These are phyloP conservation scores for Pseudomyrmex sp. DNA, from an alignment of 1,140 invertebrate genomes.

Conservation along the genomic window DNA sequence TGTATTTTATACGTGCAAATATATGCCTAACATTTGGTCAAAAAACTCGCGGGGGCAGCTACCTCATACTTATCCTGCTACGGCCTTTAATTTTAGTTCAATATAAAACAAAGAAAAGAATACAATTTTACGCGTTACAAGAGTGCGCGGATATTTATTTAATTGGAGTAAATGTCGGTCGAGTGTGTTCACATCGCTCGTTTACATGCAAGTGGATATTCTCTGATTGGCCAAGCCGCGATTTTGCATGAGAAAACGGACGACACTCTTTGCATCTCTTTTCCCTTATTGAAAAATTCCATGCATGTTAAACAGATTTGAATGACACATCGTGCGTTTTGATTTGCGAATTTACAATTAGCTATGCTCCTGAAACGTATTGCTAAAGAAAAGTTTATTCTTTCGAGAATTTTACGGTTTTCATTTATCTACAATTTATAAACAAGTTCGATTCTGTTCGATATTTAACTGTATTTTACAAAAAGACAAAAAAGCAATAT, in stretches of 20 bases:
- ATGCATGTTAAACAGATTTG: conserved; percentile 45
- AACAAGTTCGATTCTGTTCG: no score
- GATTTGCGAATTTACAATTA: conserved; percentile 47
- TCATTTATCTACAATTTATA: background rate
- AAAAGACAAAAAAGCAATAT: background rate
- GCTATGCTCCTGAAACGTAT: background rate
- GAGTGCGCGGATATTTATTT: conserved; percentile 8
- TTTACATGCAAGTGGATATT: background rate
- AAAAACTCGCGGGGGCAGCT: no score
- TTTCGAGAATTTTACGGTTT: conserved; percentile 8
- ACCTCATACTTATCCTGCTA: no score
- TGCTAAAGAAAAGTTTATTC: conserved; percentile 24
- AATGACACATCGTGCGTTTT: background rate
- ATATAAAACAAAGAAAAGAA: background rate
- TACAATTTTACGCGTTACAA: background rate
- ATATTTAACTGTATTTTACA: background rate
- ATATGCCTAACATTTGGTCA: no score
- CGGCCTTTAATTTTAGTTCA: background rate
- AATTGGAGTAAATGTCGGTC: conserved; percentile 3
- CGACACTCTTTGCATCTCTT: background rate
- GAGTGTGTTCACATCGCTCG: background rate
- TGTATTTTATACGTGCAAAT: no score
- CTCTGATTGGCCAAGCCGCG: background rate
- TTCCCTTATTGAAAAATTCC: conserved; percentile 53
- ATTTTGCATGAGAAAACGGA: background rate